Base-by-base conservation (phyloP, 2,888 invertebrate species). In the Nomada ruficornis region DNA sequence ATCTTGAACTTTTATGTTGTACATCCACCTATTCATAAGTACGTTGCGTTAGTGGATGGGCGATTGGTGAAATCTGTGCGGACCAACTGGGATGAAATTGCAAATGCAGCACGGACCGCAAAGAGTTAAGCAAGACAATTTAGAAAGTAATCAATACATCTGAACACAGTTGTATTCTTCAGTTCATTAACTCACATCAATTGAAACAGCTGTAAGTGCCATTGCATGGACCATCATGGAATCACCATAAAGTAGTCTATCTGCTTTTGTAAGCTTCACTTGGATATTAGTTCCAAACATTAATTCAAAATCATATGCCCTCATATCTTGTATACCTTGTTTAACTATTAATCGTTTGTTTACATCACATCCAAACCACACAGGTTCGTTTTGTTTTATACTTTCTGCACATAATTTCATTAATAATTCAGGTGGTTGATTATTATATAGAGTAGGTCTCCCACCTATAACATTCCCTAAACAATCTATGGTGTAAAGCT, bases 361-460 rank as follows among this genome's bases (percentile, higher is more conserved):
- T 1, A 98, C 97, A 91, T 98, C 98, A 93, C 98, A 98, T 0
- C 98, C 98, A 93, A 98, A 98, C 98, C 98, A 98, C 0, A 98
- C 98, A 0, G 98, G 96, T 92, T 98, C 98, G 1, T 97, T 97
- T 2, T 96, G 95, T 84, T 96, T 95, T 84, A 98, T 96, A 73
- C 98, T 97, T 79, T 96, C 96, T 13, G 96, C 96, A 1, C 97
- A 96, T 50, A 96, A 94, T 92, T 96, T 95, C 93, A 98, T 96
- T 2, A 98, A 94, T 0, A 96, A 94, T 73, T 97, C 97, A 0
- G 97, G 96, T 0, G 97, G 97, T 92, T 98, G 98, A 94, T 98
- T 98, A 93, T 98, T 98, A 94, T 98, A 98, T 2, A 97, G 95
- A 1, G 97, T 97, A 82, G 94, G 95, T 9, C 96, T 94, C 0